phyloP scores from a whole-genome alignment of 1,140 invertebrate genomes.

The Heliconius hermathena region DNA sequence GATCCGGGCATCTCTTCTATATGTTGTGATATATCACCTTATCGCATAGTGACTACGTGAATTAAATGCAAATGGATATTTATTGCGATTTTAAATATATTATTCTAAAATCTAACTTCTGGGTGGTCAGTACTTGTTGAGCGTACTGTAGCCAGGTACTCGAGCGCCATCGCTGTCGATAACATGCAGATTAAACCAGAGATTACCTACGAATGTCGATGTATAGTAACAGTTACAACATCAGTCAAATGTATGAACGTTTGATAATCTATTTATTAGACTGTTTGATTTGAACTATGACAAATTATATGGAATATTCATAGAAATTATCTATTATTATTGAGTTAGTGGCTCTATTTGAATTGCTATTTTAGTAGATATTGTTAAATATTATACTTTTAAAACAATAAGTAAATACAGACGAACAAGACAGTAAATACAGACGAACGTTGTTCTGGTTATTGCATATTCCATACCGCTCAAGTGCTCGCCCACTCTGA shows the following conservation, averaged over 20 bases:
- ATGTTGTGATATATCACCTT: not conserved
- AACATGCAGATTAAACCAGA: not conserved
- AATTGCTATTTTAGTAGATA: too few species aligned
- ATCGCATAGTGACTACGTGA: too few species aligned
- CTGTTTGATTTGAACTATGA: not conserved
- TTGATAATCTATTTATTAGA: not conserved
- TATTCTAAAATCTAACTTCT: too few species aligned
- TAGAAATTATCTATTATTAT: too few species aligned
- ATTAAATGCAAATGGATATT: too few species aligned
- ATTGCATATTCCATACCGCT: not conserved
- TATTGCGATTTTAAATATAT: too few species aligned
- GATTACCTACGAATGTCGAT: not conserved
- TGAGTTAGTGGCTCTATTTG: too few species aligned
- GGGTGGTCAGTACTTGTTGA: too few species aligned
- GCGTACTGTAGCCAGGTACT: not conserved
- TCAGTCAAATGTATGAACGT: not conserved
- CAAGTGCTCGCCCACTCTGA: not conserved
- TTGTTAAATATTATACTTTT: not conserved
- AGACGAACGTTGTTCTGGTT: not conserved
- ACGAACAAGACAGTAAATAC: too few species aligned
- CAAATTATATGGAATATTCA: not conserved
- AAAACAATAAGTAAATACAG: too few species aligned
- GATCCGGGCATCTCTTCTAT: too few species aligned
- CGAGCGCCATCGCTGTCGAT: not conserved
- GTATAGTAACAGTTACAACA: not conserved